A percentile compares a stretch with the other conserved stretches of the same genome.
Conservation (phyloP, 2,797 vertebrate species). For the Anguilla anguilla region DNA sequence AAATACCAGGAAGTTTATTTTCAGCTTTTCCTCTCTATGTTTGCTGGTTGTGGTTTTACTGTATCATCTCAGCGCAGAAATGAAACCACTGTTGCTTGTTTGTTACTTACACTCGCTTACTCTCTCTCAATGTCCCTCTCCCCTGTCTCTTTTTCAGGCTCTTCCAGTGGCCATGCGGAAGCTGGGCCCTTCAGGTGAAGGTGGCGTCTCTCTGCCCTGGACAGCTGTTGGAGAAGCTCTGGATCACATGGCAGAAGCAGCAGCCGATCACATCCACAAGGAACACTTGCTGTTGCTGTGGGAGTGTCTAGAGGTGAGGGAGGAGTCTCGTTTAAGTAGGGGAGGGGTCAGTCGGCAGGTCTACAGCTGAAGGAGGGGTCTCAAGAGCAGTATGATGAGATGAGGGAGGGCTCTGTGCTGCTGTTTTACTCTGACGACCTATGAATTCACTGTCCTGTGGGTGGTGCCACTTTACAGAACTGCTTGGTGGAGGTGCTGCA, state of each 20-base stretch:
- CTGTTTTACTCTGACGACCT: background rate
- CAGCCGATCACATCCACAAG: constrained; percentile 73
- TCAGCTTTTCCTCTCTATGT: background rate
- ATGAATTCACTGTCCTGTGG: background rate
- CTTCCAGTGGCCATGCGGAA: constrained; percentile 81
- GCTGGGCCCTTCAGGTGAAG: constrained; percentile 80
- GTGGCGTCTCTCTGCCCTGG: constrained; percentile 76
- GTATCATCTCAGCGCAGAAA: background rate
- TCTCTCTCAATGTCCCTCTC: background rate
- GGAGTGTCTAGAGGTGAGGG: constrained; percentile 82
- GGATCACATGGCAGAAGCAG: constrained; percentile 80
- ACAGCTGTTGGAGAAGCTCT: constrained; percentile 79
- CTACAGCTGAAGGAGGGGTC: background rate
- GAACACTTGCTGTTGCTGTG: constrained; percentile 86
- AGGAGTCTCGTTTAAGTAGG: background rate
- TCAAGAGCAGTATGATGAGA: background rate
- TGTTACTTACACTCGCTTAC: background rate
- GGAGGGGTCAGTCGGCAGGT: background rate
- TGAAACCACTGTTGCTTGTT: background rate
- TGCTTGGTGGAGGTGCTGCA: constrained; percentile 70
- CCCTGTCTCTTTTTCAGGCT: constrained; percentile 65
- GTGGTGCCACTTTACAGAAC: constrained; percentile 59
- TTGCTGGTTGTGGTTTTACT: background rate
- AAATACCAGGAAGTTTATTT: background rate
- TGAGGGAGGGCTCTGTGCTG: background rate